Conservation (phyloP, 1,140 invertebrate species). For the Neomicropteryx cornuta region DNA sequence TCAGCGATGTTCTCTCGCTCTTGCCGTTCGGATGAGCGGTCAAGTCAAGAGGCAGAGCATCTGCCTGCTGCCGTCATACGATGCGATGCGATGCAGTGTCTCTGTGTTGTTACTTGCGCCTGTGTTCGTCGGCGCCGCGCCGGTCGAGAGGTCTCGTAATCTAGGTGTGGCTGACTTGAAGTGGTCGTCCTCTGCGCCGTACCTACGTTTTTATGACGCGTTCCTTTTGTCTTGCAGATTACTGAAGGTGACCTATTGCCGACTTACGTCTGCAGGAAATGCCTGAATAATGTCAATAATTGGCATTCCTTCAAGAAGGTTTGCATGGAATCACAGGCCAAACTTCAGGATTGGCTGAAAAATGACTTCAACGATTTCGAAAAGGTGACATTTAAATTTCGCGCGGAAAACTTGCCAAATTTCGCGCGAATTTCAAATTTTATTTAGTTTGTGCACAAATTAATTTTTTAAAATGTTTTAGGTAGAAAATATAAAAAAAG, state of each 20-base stretch:
- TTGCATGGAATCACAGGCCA: constrained; percentile 42
- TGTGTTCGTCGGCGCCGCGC: no score
- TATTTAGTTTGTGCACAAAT: constrained; percentile 1
- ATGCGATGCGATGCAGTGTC: no score
- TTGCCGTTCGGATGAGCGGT: constrained; percentile 38
- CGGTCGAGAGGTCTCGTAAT: no score
- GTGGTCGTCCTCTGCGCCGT: no score
- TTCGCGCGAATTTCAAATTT: constrained; percentile 2
- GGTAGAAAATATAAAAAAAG: constrained; percentile 37
- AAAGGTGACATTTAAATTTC: constrained; percentile 35
- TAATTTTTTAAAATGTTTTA: constrained; percentile 19
- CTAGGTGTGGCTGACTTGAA: no score
- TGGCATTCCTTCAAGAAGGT: constrained; percentile 42
- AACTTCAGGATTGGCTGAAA: constrained; percentile 37
- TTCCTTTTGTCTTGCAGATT: constrained; percentile 41
- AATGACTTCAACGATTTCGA: constrained; percentile 36
- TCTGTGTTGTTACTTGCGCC: no score
- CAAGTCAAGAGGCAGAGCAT: no score
- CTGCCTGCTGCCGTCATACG: no score
- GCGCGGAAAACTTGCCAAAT: no score
- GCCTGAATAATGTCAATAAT: constrained; percentile 41
- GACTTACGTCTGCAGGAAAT: constrained; percentile 43
- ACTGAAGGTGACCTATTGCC: constrained; percentile 41
- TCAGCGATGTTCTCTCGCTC: constrained; percentile 34
- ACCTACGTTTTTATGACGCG: no score